Percentiles rank a stretch among this genome's conserved stretches.
These are phyloP conservation scores for Antheraea yamamai DNA, from an alignment of 2,888 invertebrate genomes.

Conservation along the genomic window DNA sequence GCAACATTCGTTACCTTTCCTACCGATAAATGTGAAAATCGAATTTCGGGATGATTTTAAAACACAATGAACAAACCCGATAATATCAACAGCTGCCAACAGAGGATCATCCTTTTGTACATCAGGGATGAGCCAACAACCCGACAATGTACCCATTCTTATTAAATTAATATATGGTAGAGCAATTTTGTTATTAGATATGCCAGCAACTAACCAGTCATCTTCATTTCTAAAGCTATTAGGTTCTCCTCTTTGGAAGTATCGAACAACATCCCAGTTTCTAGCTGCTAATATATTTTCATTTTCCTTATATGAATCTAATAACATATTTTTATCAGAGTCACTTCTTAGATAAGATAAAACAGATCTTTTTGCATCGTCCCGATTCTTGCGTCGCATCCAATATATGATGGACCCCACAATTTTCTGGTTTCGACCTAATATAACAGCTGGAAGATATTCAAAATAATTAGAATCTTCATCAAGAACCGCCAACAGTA, in stretches of 20 bases:
- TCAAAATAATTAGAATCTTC: conserved; percentile 21
- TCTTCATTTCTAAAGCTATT: conserved; percentile 7
- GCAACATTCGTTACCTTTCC: conserved; percentile 19
- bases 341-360: conserved; percentile 1
- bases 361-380: conserved; percentile 15
- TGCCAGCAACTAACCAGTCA: conserved; percentile 36
- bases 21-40: conserved; percentile 28
- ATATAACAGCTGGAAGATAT: conserved; percentile 15
- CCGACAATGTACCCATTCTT: conserved; percentile 28
- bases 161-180: conserved; percentile 40
- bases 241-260: background rate
- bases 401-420: conserved; percentile 15
- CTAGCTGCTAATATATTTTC: background rate
- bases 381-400: conserved; percentile 10
- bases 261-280: background rate
- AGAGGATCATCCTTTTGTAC: conserved; percentile 40
- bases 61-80: conserved; percentile 37
- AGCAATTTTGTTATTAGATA: conserved; percentile 36
- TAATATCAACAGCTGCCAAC: conserved; percentile 40
- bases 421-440: background rate
- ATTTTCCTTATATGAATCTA: background rate
- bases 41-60: conserved; percentile 35
- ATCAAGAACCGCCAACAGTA: conserved; percentile 2
- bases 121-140: conserved; percentile 30
- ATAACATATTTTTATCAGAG: background rate